Conservation (phyloP, 2,888 invertebrate genomes). For the Tenthredo livida region DNA sequence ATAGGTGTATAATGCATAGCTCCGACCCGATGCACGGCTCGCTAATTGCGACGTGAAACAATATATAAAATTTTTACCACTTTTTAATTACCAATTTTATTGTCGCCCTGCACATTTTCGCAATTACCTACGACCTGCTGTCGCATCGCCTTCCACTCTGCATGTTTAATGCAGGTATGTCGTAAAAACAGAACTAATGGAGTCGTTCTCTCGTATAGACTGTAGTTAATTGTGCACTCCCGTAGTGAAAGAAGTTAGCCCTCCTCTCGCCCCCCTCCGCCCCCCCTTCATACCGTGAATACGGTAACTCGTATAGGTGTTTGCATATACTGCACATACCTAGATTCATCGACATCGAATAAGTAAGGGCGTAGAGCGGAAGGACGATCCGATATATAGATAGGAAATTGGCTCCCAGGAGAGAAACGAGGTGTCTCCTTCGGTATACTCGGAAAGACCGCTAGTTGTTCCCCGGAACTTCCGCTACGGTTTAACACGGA, state of each 20-base stretch:
- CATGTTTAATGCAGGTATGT: conserved; percentile 52
- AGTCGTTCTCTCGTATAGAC: conserved; percentile 53
- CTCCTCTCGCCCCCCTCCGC: neutral
- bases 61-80: conserved; percentile 59
- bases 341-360: neutral
- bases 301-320: neutral
- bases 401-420: conserved; percentile 7
- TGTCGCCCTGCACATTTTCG: conserved; percentile 61
- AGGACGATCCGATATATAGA: conserved; percentile 24
- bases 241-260: neutral
- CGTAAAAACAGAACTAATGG: conserved; percentile 62
- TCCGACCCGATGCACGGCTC: neutral
- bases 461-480: conserved; percentile 20
- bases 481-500: conserved; percentile 43
- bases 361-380: neutral
- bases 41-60: conserved; percentile 52
- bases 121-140: conserved; percentile 60
- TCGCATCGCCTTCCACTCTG: conserved; percentile 46
- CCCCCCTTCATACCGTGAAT: neutral
- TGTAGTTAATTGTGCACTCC: conserved; percentile 44
- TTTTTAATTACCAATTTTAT: conserved; percentile 66
- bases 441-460: conserved; percentile 18
- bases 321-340: neutral
- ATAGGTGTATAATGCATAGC: neutral
- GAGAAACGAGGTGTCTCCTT: conserved; percentile 8